Base-by-base conservation (phyloP, 2,113 vertebrate species). In the Mohoua ochrocephala region DNA sequence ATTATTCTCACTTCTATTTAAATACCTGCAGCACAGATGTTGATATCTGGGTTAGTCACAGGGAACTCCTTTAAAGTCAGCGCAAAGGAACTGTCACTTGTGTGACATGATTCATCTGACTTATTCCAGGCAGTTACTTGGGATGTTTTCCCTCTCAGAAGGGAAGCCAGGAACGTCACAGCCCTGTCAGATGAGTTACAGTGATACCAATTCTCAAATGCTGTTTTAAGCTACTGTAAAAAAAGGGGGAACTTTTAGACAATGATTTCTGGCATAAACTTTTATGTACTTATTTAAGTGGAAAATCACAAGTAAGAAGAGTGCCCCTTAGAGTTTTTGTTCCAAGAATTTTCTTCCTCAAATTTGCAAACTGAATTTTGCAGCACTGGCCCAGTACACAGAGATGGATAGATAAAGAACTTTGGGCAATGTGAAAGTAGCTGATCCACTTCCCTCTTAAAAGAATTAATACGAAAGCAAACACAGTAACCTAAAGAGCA, bases 1-100 rank as follows among this genome's bases (percentile, higher is more conserved):
- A 92, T 91, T 65, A 15, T 68, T 45, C 91, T 84, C 54, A 11
- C 52, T 91, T 73, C 75, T 60, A 30, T 79, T 39, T 70, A 49
- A 44, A 27, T 28, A 93, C 84, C 81, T 81, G 57, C 69, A 89
- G 81, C 30, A 30, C 2, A 75, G 82, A 91, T 42, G 35, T 37
- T 69, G 13, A 7, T 61, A 87, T 61, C 67, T 4, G 31, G 54
- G 71, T 80, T 65, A 86, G 64, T 90, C 83, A 74, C 59, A 41
- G 86, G 91, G 91, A 97, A 90, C 39, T 67, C 92, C 85, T 93
- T 61, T 45, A 65, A 2, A 85, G 41, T 49, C 61, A 83, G 67
- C 1, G n/a, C 53, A 64, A 52, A 78, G 56, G 33, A 93, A 37
- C 50, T 45, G 83, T 64, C 91, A 61, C 67, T 91, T 77, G 54